phyloP scores from a whole-genome alignment of 2,888 invertebrate genomes.

The Epistrophe eligans region DNA sequence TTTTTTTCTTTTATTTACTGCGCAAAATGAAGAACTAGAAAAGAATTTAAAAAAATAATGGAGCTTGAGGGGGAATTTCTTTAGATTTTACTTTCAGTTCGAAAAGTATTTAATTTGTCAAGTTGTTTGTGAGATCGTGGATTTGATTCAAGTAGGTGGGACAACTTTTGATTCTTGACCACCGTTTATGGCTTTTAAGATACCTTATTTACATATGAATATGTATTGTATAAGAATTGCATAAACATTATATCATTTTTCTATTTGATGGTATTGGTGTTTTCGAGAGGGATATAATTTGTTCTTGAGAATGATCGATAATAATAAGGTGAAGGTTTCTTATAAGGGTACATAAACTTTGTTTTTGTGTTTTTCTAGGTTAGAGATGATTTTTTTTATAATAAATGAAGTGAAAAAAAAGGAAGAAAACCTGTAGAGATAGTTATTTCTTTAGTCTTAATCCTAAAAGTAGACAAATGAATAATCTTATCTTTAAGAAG shows the following conservation, averaged over 20 bases:
- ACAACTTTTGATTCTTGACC: slow-evolving; percentile 36
- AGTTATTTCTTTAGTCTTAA: too few relatives aligned
- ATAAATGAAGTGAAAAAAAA: too few relatives aligned
- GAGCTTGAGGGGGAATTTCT: slow-evolving; percentile 7
- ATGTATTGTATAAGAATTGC: neutral
- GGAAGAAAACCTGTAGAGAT: too few relatives aligned
- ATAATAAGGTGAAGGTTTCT: too few relatives aligned
- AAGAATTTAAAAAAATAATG: neutral
- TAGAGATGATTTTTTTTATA: too few relatives aligned
- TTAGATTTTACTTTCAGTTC: slow-evolving; percentile 29
- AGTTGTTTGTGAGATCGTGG: neutral
- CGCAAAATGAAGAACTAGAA: neutral
- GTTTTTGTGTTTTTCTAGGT: too few relatives aligned
- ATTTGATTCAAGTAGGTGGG: slow-evolving; percentile 35
- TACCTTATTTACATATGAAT: slow-evolving; percentile 19
- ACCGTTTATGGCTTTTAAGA: slow-evolving; percentile 32
- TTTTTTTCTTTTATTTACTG: neutral
- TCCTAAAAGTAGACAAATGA: too few relatives aligned
- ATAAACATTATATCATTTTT: slow-evolving; percentile 10
- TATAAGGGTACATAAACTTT: too few relatives aligned
- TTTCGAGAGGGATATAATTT: too few relatives aligned
- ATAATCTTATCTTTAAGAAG: too few relatives aligned
- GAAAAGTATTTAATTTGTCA: neutral
- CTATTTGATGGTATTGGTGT: neutral
- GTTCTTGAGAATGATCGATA: neutral